phyloP scores from a whole-genome alignment of 1,140 invertebrate species.

The Lutraria rhynchaena region DNA sequence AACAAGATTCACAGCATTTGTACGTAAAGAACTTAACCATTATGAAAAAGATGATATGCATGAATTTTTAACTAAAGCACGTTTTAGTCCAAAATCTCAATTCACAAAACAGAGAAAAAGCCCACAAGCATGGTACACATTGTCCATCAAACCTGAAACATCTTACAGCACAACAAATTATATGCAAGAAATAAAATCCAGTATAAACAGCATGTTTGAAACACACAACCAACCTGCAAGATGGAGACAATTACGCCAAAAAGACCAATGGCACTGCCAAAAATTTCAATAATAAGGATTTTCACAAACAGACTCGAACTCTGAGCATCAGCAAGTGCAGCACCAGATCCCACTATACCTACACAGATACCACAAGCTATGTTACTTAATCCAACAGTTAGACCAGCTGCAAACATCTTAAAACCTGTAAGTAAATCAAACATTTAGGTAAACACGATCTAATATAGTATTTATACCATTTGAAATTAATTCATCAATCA shows the following conservation, averaged over 20 bases:
- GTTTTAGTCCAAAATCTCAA: too few species aligned
- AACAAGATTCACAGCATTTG: too few species aligned
- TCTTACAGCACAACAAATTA: not conserved
- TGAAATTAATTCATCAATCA: too few species aligned
- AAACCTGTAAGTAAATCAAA: conserved; percentile 89
- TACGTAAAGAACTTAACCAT: too few species aligned
- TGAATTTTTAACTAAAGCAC: too few species aligned
- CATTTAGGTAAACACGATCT: too few species aligned
- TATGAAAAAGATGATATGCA: too few species aligned
- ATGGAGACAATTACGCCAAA: conserved; percentile 99
- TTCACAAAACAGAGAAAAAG: not conserved
- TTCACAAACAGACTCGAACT: conserved; percentile 97
- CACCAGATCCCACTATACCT: conserved; percentile 97
- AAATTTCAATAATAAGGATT: conserved; percentile 99
- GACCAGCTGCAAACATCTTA: conserved; percentile 96
- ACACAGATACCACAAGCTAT: conserved; percentile 97
- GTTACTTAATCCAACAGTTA: conserved; percentile 96
- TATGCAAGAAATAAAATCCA: conserved; percentile 10
- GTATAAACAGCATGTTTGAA: not conserved
- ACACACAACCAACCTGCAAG: conserved; percentile 87
- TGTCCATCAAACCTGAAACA: not conserved
- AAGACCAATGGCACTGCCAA: conserved; percentile 98
- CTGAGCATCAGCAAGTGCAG: conserved; percentile 97
- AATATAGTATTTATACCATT: too few species aligned
- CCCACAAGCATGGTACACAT: not conserved